A percentile compares a stretch with the other conserved stretches of the same genome.
Conservation (phyloP, 1,140 invertebrate species). For the Thrips palmi region DNA sequence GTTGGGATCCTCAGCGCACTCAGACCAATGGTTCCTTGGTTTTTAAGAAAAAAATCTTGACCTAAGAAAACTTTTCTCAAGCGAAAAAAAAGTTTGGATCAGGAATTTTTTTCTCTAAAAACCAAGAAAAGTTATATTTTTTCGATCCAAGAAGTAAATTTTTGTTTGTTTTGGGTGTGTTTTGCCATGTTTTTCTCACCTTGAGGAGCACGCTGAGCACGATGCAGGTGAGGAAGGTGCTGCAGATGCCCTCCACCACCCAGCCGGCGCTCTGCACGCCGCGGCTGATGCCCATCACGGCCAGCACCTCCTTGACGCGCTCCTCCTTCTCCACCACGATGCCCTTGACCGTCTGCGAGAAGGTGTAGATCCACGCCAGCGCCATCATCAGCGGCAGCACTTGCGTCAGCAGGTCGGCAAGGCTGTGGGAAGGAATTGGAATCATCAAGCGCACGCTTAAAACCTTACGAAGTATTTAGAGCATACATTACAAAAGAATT, state of each 20-base stretch:
- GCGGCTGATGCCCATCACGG: conserved; percentile 39
- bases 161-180: too few species aligned
- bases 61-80: too few species aligned
- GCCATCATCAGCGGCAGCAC: conserved; percentile 41
- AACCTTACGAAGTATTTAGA: too few species aligned
- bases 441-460: background rate
- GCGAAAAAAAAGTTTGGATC: too few species aligned
- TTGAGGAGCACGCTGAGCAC: conserved; percentile 30
- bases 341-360: conserved; percentile 43
- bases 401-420: conserved; percentile 31
- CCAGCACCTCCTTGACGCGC: conserved; percentile 39
- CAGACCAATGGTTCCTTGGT: too few species aligned
- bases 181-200: too few species aligned
- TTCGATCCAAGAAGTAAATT: too few species aligned
- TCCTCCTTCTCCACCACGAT: conserved; percentile 50
- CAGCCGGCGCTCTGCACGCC: conserved; percentile 37
- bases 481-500: conserved; percentile 13
- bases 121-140: too few species aligned
- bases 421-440: conserved; percentile 22
- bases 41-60: too few species aligned
- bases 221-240: conserved; percentile 29
- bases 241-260: conserved; percentile 36
- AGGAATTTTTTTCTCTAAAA: too few species aligned
- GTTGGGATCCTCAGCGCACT: too few species aligned
- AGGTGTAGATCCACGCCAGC: conserved; percentile 37